Evolutionary conservation across 1,140 invertebrate genomes (phyloP), one percentile per base, ranked within the genome.

Genomic region (Acromyrmex charruanus): DNA sequence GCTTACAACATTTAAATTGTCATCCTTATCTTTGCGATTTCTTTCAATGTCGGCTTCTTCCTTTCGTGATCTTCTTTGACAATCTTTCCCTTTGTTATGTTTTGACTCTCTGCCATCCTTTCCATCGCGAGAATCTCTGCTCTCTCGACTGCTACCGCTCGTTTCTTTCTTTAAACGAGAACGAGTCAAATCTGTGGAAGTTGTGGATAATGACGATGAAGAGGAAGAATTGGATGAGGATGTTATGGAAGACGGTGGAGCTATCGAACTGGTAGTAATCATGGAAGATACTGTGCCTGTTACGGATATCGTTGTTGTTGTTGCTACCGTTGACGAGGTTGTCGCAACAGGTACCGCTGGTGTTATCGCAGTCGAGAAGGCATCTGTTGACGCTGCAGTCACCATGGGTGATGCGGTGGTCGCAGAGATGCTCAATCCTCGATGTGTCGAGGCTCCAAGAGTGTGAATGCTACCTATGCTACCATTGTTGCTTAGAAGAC

Each of bases 1-100:
- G 35, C 77, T 91, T 21, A 77, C 82, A 25, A 77, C 39, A 0
- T 55, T 59, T 14, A 87, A n/a, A 9, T 16, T 59, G 18, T 91
- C 93, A 10, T 93, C 94, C 0, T 87, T 85, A 0, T 94, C 93
- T 28, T 95, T 95, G 25, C 95, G 92, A 80, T 68, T 91, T 87
- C 68, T 91, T 51, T 72, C 90, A 10, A 49, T 0, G 0, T 92
- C 93, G 4, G 31, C n/a, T 6, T 94, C 94, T 3, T 95, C 94
- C 16, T 94, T 95, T 4, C 91, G 87, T 49, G 90, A 88, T 63
- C 91, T 92, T 87, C 93, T 85, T 87, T 90, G 85, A 21, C 89
- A 91, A 25, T 95, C 94, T 65, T 95, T 95, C 0, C 87, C 55
- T 16, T 94, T 94, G 61, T 88, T 82, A 59, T 94, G 93, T 85